Conservation (phyloP, 2,797 vertebrate species). For the Taenioides sp. region DNA sequence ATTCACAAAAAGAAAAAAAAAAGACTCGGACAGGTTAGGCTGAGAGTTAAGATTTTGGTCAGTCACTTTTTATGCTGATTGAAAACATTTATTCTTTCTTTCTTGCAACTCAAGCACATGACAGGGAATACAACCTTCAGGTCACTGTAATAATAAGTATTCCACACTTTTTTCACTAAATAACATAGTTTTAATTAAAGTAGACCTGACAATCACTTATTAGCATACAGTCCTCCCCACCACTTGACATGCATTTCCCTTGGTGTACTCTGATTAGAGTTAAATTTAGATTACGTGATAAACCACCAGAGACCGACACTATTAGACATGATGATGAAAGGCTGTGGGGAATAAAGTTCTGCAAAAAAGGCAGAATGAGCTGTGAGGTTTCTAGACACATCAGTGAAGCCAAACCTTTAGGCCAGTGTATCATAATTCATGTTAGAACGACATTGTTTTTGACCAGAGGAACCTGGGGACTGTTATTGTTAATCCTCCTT, state of each 20-base stretch:
- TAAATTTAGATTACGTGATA: not conserved
- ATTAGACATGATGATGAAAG: constrained; percentile 27
- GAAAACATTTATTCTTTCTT: constrained; percentile 24
- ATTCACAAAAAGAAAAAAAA: constrained; percentile 40
- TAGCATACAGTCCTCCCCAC: constrained; percentile 18
- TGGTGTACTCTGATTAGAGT: constrained; percentile 10
- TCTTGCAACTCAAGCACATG: constrained; percentile 46
- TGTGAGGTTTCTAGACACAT: constrained; percentile 39
- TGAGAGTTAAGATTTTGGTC: constrained; percentile 5
- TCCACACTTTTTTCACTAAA: constrained; percentile 37
- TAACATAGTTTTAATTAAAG: constrained; percentile 20
- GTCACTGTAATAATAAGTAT: constrained; percentile 70
- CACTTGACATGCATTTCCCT: constrained; percentile 13
- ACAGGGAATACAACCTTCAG: constrained; percentile 79
- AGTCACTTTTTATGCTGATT: constrained; percentile 25
- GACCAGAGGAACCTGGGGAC: constrained; percentile 27
- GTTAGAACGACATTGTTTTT: constrained; percentile 36
- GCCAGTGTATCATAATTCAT: constrained; percentile 45
- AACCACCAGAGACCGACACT: constrained; percentile 13
- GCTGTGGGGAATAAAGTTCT: constrained; percentile 10
- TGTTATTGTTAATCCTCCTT: constrained; percentile 22
- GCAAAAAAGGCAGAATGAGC: constrained; percentile 11
- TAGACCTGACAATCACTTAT: constrained; percentile 42
- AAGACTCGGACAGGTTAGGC: constrained; percentile 38
- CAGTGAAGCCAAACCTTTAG: constrained; percentile 43